Evolutionary conservation across 2,113 vertebrate genomes (phyloP).

Genomic region (Ptychochromis oligacanthus): DNA sequence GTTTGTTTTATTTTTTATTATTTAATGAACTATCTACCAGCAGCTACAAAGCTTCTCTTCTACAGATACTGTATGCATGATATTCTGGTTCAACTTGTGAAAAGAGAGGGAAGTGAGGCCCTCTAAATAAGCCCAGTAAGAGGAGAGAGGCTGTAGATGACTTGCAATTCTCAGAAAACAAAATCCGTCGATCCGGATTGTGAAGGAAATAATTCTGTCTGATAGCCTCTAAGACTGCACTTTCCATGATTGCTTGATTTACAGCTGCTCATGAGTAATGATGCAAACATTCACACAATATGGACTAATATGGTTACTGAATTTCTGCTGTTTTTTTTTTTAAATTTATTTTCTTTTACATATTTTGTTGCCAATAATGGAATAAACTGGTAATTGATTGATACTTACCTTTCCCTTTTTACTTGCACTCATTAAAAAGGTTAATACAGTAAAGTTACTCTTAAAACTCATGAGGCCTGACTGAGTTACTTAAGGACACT

Average conservation of each 20-base stretch:
- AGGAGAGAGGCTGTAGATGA: slow-evolving; percentile 34
- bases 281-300: not conserved
- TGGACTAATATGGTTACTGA: too few relatives aligned
- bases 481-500: not conserved
- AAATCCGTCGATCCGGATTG: slow-evolving; percentile 77
- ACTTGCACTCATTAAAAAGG: not conserved
- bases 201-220: slow-evolving; percentile 62
- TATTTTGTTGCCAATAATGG: not conserved
- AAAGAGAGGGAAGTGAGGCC: not conserved
- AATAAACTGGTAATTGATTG: not conserved
- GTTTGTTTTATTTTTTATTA: not conserved
- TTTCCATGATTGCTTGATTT: slow-evolving; percentile 70
- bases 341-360: too few relatives aligned
- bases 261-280: slow-evolving; percentile 32
- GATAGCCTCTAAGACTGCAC: slow-evolving; percentile 73
- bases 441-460: too few relatives aligned
- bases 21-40: not conserved
- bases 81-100: not conserved
- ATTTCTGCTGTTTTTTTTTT: not conserved
- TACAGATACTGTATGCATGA: not conserved
- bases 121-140: slow-evolving; percentile 52
- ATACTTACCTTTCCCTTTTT: not conserved
- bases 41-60: not conserved
- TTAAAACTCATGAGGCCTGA: not conserved
- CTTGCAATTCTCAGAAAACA: slow-evolving; percentile 39